phyloP scores from a whole-genome alignment of 2,797 vertebrate genomes.

The Todus mexicanus region DNA sequence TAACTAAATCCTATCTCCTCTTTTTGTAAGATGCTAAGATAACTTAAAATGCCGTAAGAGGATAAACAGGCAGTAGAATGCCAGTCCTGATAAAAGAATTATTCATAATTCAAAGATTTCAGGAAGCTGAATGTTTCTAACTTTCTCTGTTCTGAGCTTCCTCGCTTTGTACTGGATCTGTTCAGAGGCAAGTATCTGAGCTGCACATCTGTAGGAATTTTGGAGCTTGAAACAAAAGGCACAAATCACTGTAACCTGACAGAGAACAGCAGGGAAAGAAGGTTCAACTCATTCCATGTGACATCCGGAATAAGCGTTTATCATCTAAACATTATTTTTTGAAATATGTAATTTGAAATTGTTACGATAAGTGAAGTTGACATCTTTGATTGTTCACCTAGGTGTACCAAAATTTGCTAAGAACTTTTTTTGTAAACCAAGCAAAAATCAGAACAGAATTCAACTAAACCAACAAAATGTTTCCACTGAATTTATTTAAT shows the following conservation, averaged over 20 bases:
- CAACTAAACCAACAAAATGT: neutral
- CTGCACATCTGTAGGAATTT: neutral
- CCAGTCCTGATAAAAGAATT: neutral
- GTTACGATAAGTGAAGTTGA: neutral
- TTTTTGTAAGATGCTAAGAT: neutral
- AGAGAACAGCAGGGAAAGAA: neutral
- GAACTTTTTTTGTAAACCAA: neutral
- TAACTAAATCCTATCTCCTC: too few species aligned
- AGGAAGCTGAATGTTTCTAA: neutral
- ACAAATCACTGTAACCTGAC: neutral
- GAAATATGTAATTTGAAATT: neutral
- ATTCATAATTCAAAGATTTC: neutral
- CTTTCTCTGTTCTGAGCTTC: neutral
- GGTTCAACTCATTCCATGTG: neutral
- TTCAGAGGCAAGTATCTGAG: neutral
- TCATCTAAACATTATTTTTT: neutral
- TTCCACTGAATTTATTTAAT: neutral
- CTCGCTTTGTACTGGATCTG: neutral
- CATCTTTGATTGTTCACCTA: neutral
- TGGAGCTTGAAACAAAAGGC: slow-evolving; percentile 27
- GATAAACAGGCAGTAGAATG: neutral
- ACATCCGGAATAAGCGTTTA: neutral
- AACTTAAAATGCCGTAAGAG: neutral
- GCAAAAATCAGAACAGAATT: neutral
- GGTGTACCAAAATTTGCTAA: neutral